Evolutionary conservation across 2,797 vertebrate genomes (phyloP).

Genomic region (Anguilla obscura): DNA sequence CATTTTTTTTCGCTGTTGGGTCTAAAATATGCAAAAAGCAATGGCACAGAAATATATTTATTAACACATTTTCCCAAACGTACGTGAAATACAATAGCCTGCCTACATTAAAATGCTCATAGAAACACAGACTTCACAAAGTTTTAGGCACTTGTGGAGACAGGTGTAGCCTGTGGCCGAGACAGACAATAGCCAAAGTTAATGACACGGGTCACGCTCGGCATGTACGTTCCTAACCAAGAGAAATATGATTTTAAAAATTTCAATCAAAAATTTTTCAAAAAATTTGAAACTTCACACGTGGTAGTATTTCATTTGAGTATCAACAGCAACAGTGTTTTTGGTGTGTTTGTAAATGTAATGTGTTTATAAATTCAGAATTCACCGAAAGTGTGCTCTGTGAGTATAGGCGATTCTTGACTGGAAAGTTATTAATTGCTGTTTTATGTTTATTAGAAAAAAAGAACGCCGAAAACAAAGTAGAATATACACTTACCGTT

Average conservation of each 20-base stretch:
- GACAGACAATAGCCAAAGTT: not conserved
- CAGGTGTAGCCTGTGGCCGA: not conserved
- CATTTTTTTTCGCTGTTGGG: conserved; percentile 53
- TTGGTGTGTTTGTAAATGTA: not conserved
- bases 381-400: conserved; percentile 39
- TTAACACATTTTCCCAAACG: conserved; percentile 17
- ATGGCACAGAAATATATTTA: conserved; percentile 38
- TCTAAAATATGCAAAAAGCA: conserved; percentile 32
- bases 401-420: not conserved
- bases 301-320: not conserved
- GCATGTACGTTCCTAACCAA: not conserved
- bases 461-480: not conserved
- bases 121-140: not conserved
- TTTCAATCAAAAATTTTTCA: no score
- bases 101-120: not conserved
- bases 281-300: not conserved
- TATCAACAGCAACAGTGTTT: not conserved
- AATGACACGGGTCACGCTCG: not conserved
- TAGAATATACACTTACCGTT: not conserved
- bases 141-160: not conserved
- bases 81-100: conserved; percentile 36
- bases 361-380: conserved; percentile 42
- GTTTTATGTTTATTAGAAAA: not conserved
- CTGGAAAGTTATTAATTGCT: not conserved
- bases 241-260: not conserved